Base-by-base conservation (phyloP, 2,888 invertebrate species). In the Acanthacorydalis orientalis region DNA sequence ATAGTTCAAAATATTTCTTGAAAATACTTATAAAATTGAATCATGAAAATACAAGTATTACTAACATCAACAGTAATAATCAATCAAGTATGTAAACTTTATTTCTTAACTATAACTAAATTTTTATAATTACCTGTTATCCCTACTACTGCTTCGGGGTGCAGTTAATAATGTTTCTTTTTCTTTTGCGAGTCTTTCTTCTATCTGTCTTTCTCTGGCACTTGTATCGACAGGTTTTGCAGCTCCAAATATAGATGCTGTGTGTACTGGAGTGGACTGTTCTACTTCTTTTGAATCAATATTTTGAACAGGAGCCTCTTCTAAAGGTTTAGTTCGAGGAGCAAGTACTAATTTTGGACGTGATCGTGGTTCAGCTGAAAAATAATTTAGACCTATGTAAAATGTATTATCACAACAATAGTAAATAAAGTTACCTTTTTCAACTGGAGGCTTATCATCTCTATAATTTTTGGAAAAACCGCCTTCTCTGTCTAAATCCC, bases 181-280 rank as follows among this genome's bases (percentile, higher is more conserved):
- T 54, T 76, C 72, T 57, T 78, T 80, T 32, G 79, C 77, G 44
- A 92, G 68, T 54, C 88, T 79, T 60, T 89, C 87, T 61, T 95
- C 95, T 53, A 95, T 93, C 69, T 91, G 87, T 47, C 87, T 73
- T 59, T 93, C 92, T 56, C 84, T 77, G 42, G 88, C 83, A 46
- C 88, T 80, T 2, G 95, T 96, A 62, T 95, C 92, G 0, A 96
- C 95, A 0, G 95, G 95, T 62, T 86, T 90, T 14, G 95, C 95
- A 32, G 78, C 83, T n/a, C 95, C 95, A 63, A 95, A 95, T 54
- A 95, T 91, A 49, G 82, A 84, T 43, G 80, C 76, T 1, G 80
- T 72, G 2, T 79, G 68, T 45, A 71, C 72, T 9, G 74, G 71
- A 47, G 70, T 64, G n/a, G 72, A 62, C 37, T 61, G 49, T 50